phyloP scores from a whole-genome alignment of 2,113 vertebrate species.

The Microcebus murinus region DNA sequence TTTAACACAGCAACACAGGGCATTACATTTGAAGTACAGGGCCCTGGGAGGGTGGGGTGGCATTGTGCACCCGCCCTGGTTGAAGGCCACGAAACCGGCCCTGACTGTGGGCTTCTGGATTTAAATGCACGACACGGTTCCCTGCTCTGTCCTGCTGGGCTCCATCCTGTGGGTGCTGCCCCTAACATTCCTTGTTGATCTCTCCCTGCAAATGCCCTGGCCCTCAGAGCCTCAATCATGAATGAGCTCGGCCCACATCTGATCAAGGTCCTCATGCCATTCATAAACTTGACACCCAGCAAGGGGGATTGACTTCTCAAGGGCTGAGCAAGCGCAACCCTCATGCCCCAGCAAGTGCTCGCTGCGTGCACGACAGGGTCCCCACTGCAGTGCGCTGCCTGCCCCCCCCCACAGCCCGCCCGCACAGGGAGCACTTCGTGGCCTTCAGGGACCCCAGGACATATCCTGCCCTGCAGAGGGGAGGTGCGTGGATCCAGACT shows the following conservation, averaged over 20 bases:
- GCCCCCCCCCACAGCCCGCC: no score
- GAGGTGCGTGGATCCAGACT: background rate
- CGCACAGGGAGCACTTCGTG: background rate
- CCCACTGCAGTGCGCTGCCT: background rate
- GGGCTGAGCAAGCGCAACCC: background rate
- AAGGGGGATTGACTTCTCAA: background rate
- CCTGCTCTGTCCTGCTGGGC: background rate
- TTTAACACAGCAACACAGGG: background rate
- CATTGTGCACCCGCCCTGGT: background rate
- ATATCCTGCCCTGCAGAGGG: background rate
- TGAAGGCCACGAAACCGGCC: background rate
- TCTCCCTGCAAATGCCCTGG: background rate
- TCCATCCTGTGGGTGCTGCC: background rate
- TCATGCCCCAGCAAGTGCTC: rapidly evolving
- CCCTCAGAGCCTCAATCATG: background rate
- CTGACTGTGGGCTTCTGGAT: background rate
- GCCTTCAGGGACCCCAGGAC: background rate
- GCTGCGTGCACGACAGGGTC: background rate
- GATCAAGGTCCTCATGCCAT: background rate
- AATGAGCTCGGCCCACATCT: background rate
- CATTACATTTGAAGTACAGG: background rate
- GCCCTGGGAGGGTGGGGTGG: background rate
- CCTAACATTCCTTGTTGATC: background rate
- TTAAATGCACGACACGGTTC: background rate
- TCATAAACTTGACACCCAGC: background rate